These are phyloP conservation scores for Pipistrellus pipistrellus DNA, from an alignment of 2,797 vertebrate species.

Conservation along the genomic window DNA sequence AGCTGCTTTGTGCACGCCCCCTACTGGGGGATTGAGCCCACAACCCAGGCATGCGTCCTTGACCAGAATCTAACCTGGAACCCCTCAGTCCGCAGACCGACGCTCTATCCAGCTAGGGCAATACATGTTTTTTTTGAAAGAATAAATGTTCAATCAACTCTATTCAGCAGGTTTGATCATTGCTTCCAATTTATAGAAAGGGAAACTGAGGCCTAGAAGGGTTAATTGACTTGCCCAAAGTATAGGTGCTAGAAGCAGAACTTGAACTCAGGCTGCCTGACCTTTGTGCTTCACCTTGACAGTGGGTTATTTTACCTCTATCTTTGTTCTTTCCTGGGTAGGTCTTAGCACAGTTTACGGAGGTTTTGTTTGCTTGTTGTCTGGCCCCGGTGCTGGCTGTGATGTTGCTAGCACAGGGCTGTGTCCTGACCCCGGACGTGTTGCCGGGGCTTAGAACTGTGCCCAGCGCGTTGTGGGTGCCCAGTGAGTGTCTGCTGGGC, in stretches of 20 bases:
- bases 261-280: not conserved
- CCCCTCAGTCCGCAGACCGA: too few relatives aligned
- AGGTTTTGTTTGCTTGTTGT: not conserved
- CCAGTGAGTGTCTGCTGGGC: not conserved
- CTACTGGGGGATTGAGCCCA: too few relatives aligned
- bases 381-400: not conserved
- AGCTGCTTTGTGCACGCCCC: too few relatives aligned
- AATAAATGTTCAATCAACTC: not conserved
- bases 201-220: not conserved
- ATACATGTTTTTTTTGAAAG: not conserved
- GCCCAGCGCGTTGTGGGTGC: not conserved
- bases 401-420: not conserved
- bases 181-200: not conserved
- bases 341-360: too few relatives aligned
- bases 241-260: not conserved
- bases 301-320: not conserved
- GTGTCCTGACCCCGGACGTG: not conserved
- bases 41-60: too few relatives aligned
- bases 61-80: too few relatives aligned
- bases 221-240: not conserved
- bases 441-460: not conserved
- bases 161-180: not conserved
- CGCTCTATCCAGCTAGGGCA: not conserved
- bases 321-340: not conserved
- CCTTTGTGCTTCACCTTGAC: not conserved